A percentile compares a stretch with the other conserved stretches of the same genome.
Evolutionary conservation across 2,113 vertebrate species (phyloP).

Genomic region (Mormyrus iriodes): DNA sequence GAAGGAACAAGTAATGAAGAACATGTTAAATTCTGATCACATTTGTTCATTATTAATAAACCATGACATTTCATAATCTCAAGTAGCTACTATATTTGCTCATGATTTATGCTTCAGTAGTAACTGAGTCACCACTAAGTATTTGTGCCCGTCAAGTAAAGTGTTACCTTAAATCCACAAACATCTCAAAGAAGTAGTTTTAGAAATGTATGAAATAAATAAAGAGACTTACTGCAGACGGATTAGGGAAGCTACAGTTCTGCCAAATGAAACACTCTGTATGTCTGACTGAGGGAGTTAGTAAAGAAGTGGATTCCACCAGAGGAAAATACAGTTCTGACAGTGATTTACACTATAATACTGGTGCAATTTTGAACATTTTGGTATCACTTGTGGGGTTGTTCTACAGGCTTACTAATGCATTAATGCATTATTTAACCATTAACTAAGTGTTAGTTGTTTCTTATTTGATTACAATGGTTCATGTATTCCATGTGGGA

Average conservation of each 20-base stretch:
- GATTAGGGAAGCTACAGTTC: not conserved
- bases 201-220: not conserved
- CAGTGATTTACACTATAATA: not conserved
- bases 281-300: not conserved
- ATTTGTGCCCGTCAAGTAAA: not conserved
- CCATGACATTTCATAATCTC: not conserved
- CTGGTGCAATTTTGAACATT: not conserved
- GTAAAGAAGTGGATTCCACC: not conserved
- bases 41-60: not conserved
- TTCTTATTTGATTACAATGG: no score
- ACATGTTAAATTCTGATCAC: not conserved
- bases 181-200: not conserved
- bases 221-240: not conserved
- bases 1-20: not conserved
- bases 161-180: not conserved
- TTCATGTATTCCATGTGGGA: no score
- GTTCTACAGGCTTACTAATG: no score
- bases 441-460: no score
- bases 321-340: not conserved
- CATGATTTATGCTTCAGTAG: not conserved
- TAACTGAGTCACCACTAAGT: not conserved
- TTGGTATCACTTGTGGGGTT: not conserved
- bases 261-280: not conserved
- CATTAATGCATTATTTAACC: no score
- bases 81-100: not conserved